phyloP scores from a whole-genome alignment of 2,888 invertebrate genomes.

The Trachelus stipa region DNA sequence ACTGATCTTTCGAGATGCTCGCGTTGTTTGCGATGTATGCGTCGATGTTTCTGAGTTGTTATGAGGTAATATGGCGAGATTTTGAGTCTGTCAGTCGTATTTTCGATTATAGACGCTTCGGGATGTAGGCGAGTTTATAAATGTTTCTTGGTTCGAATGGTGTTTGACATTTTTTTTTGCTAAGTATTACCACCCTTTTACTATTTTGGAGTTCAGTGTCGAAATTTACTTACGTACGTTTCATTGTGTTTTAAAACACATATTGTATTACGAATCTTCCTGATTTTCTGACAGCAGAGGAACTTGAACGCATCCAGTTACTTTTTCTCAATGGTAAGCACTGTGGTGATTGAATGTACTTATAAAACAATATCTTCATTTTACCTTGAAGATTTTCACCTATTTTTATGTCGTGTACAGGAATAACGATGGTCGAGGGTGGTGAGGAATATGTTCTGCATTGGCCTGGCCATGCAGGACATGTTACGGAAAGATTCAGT shows the following conservation, averaged over 20 bases:
- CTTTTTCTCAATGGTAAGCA: neutral
- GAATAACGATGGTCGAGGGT: slow-evolving; percentile 54
- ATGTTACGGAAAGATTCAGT: slow-evolving; percentile 77
- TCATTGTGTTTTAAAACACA: neutral
- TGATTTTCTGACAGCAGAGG: neutral
- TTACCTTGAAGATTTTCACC: neutral
- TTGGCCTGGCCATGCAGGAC: slow-evolving; percentile 78
- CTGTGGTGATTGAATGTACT: neutral
- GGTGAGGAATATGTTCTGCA: slow-evolving; percentile 71
- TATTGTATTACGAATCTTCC: neutral
- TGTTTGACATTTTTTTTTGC: neutral
- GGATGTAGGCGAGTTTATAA: neutral
- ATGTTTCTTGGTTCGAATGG: neutral
- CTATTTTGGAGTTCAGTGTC: neutral
- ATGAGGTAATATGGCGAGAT: slow-evolving; percentile 29
- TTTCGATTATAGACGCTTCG: neutral
- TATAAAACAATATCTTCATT: neutral
- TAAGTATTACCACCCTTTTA: neutral
- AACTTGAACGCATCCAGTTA: neutral
- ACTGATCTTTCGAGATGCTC: slow-evolving; percentile 7
- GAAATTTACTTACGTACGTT: neutral
- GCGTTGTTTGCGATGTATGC: slow-evolving; percentile 3
- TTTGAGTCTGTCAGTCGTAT: slow-evolving; percentile 16
- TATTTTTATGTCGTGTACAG: slow-evolving; percentile 20
- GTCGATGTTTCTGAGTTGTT: neutral